Conservation (phyloP, 2,113 vertebrate species). For the Danio rerio region GRCz12tu NC_133181.1:48725501-48726000, state of each 20-base stretch:
- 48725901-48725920: constrained; percentile 10
- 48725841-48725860: constrained; percentile 45
- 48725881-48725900: constrained; percentile 32
- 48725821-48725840: constrained; percentile 36
- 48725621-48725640: background rate
- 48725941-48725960: constrained; percentile 32
- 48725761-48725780: constrained; percentile 27
- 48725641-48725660: background rate
- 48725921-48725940: constrained; percentile 7
- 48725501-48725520: constrained; percentile 17
- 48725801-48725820: constrained; percentile 24
- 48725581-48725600: constrained; percentile 33
- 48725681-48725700: background rate
- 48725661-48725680: background rate
- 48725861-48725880: constrained; percentile 11
- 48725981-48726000: background rate
- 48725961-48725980: background rate
- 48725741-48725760: constrained; percentile 33
- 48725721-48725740: constrained; percentile 22
- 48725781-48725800: constrained; percentile 25
- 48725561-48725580: constrained; percentile 6
- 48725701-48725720: constrained; percentile 4
- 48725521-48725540: constrained; percentile 25
- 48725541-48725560: constrained; percentile 21
- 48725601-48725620: constrained; percentile 31